Conservation (phyloP, 2,888 invertebrate genomes). For the Drosophila rubida region DNA sequence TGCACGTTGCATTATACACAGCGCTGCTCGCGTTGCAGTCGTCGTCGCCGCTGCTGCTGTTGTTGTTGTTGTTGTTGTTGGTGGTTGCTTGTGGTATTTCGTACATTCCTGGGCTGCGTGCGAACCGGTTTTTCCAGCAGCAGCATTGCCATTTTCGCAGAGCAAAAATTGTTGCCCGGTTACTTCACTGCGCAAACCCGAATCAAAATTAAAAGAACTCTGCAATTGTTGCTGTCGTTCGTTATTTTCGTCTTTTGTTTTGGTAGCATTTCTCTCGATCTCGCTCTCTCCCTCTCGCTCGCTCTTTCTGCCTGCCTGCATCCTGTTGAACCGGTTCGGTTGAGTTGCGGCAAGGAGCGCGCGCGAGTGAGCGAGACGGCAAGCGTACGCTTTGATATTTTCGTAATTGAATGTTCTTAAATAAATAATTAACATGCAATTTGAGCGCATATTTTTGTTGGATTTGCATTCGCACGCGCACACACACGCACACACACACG, state of each 20-base stretch:
- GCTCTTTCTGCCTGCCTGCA: constrained; percentile 40
- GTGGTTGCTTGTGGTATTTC: constrained; percentile 28
- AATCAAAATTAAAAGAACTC: constrained; percentile 32
- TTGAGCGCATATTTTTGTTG: neutral
- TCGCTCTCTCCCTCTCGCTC: neutral
- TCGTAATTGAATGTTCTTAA: neutral
- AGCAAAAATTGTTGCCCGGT: constrained; percentile 69
- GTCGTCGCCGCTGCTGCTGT: neutral
- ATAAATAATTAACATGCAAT: constrained; percentile 13
- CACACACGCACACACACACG: too few species aligned
- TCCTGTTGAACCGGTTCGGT: constrained; percentile 73
- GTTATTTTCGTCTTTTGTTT: constrained; percentile 64
- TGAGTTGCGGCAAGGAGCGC: too few species aligned
- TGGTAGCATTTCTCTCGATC: constrained; percentile 47
- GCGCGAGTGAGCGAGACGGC: neutral
- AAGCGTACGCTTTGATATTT: neutral
- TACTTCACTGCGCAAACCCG: constrained; percentile 62
- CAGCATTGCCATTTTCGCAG: constrained; percentile 60
- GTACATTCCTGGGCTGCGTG: constrained; percentile 67
- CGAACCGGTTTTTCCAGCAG: constrained; percentile 70
- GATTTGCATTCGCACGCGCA: too few species aligned
- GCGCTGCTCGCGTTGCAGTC: constrained; percentile 29
- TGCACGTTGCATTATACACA: constrained; percentile 37
- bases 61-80: constrained; percentile 27
- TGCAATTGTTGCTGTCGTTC: constrained; percentile 7